Evolutionary conservation across 23 tunicate genomes (phyloP).

Genomic region (Halocynthia roretzi): DNA sequence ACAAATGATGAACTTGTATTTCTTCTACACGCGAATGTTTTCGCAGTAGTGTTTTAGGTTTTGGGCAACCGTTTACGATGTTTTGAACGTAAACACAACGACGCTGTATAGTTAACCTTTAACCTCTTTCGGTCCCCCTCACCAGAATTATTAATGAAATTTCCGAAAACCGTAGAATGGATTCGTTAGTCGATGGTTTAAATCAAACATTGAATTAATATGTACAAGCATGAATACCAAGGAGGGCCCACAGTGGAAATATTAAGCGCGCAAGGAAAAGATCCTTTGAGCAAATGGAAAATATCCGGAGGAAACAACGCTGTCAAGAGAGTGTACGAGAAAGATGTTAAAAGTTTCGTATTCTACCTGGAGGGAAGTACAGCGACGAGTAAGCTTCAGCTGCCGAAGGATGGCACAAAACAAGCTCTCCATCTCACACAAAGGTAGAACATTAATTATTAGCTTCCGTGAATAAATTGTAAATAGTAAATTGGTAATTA

Average conservation of each 20-base stretch:
- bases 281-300: conserved; percentile 44
- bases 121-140: too few relatives aligned
- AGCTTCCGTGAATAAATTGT: too few relatives aligned
- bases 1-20: too few relatives aligned
- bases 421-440: conserved; percentile 48
- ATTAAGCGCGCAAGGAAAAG: conserved; percentile 77
- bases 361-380: conserved; percentile 64
- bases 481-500: too few relatives aligned
- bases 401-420: conserved; percentile 46
- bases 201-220: background rate
- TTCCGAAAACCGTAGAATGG: too few relatives aligned
- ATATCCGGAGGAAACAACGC: conserved; percentile 27
- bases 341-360: conserved; percentile 63
- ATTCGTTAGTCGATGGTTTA: too few relatives aligned
- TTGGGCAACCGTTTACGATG: too few relatives aligned
- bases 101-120: too few relatives aligned
- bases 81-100: too few relatives aligned
- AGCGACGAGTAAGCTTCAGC: conserved; percentile 44
- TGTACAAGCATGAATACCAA: conserved; percentile 89
- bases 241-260: conserved; percentile 84
- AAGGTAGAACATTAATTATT: conserved; percentile 16
- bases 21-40: too few relatives aligned
- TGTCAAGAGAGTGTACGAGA: conserved; percentile 30
- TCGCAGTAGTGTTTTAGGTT: too few relatives aligned
- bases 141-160: too few relatives aligned